Evolutionary conservation across 2,888 invertebrate species (phyloP).

Genomic region (Tetramorium bicarinatum): DNA sequence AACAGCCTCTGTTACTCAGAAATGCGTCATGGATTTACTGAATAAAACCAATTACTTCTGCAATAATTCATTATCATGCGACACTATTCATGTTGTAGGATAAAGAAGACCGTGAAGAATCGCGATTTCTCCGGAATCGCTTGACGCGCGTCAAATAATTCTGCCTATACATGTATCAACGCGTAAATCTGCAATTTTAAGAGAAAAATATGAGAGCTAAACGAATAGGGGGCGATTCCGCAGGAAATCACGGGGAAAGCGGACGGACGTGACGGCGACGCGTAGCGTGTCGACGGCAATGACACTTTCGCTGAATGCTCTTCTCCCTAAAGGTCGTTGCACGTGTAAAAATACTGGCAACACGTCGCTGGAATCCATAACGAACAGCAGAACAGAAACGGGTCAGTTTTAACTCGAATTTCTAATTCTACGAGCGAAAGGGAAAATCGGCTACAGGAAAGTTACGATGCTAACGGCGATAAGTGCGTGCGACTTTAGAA

Average conservation of each 20-base stretch:
- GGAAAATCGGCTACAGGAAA: conserved; percentile 75
- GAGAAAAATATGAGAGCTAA: conserved; percentile 42
- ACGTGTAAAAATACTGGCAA: conserved; percentile 72
- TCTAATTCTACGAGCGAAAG: conserved; percentile 78
- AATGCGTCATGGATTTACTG: background rate
- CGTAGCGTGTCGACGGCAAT: conserved; percentile 61
- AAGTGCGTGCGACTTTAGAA: conserved; percentile 39
- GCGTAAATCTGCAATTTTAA: conserved; percentile 18
- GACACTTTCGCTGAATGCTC: conserved; percentile 76
- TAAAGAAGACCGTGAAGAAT: conserved; percentile 9
- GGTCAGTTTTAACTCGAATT: conserved; percentile 71
- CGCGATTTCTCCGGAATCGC: conserved; percentile 22
- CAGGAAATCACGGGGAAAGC: conserved; percentile 70
- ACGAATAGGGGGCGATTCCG: conserved; percentile 47
- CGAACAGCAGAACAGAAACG: conserved; percentile 69
- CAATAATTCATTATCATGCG: background rate
- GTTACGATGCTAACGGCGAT: conserved; percentile 59
- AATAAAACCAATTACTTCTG: conserved; percentile 6
- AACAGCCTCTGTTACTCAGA: background rate
- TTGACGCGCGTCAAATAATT: conserved; percentile 2
- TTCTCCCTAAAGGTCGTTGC: conserved; percentile 76
- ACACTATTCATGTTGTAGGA: background rate
- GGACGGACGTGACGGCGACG: conserved; percentile 59
- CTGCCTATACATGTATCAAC: background rate
- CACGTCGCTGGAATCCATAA: conserved; percentile 69